phyloP scores from a whole-genome alignment of 2,888 invertebrate genomes.

The Standfussiana lucernea region DNA sequence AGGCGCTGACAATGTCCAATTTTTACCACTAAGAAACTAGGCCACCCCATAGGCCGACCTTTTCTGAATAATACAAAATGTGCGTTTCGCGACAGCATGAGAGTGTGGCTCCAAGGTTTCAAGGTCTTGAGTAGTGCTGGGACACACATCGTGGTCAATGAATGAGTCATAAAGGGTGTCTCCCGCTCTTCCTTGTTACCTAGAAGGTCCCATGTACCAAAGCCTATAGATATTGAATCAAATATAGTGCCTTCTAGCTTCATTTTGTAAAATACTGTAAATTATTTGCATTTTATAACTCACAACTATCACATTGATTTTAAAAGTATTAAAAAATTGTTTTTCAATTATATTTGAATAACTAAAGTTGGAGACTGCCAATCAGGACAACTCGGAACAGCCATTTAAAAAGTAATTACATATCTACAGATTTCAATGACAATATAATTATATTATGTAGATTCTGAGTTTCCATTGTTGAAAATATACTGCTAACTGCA shows the following conservation, averaged over 20 bases:
- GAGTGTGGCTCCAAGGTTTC: not conserved
- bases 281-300: constrained; percentile 3
- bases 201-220: constrained; percentile 3
- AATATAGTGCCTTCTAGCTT: constrained; percentile 9
- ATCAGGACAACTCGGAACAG: constrained; percentile 7
- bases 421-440: not conserved
- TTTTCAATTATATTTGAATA: not conserved
- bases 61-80: not conserved
- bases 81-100: not conserved
- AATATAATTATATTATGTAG: too few relatives aligned
- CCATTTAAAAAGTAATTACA: not conserved
- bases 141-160: not conserved
- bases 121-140: not conserved
- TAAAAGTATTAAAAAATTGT: not conserved
- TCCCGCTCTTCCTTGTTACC: not conserved
- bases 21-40: not conserved
- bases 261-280: not conserved
- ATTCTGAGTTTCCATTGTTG: not conserved
- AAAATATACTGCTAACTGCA: constrained; percentile 29
- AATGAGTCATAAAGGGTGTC: not conserved
- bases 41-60: too few relatives aligned
- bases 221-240: not conserved
- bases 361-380: constrained; percentile 18
- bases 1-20: not conserved
- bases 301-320: not conserved